Percentiles rank a stretch among this genome's conserved stretches.
phyloP scores from a whole-genome alignment of 2,797 vertebrate genomes.

The Melanotaenia pygmaea region DNA sequence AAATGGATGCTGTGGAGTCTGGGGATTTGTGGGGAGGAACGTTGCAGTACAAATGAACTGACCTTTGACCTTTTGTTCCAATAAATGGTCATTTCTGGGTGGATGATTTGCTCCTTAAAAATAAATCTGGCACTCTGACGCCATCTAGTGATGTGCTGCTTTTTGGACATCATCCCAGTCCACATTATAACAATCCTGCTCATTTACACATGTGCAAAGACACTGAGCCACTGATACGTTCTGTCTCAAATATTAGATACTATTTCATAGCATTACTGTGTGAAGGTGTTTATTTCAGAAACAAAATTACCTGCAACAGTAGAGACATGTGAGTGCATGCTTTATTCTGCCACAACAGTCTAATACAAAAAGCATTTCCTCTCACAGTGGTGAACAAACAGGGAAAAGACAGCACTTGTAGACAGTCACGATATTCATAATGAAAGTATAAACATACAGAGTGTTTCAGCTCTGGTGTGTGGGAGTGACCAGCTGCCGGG shows the following conservation, averaged over 20 bases:
- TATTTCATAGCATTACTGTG: slow-evolving; percentile 5
- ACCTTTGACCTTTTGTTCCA: slow-evolving; percentile 79
- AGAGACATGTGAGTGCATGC: slow-evolving; percentile 15
- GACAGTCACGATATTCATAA: slow-evolving; percentile 64
- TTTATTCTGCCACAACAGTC: slow-evolving; percentile 15
- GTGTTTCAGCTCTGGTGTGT: slow-evolving; percentile 65
- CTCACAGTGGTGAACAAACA: slow-evolving; percentile 36
- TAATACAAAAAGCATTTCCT: slow-evolving; percentile 45
- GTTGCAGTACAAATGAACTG: slow-evolving; percentile 56
- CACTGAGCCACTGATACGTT: neutral
- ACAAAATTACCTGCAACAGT: slow-evolving; percentile 11
- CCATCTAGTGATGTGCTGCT: slow-evolving; percentile 69
- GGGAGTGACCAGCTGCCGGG: slow-evolving; percentile 73
- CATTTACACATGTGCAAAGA: neutral
- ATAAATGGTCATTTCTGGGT: slow-evolving; percentile 52
- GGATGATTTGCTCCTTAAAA: slow-evolving; percentile 18
- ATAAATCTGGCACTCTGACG: slow-evolving; percentile 48
- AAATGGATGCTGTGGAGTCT: slow-evolving; percentile 67
- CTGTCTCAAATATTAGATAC: neutral
- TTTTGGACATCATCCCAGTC: neutral
- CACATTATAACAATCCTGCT: neutral
- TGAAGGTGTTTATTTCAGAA: slow-evolving; percentile 61
- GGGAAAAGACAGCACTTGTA: slow-evolving; percentile 41
- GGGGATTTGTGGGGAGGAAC: slow-evolving; percentile 70
- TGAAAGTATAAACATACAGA: slow-evolving; percentile 64